Conservation (phyloP, 2,797 vertebrate species). For the Spatula clypeata region DNA sequence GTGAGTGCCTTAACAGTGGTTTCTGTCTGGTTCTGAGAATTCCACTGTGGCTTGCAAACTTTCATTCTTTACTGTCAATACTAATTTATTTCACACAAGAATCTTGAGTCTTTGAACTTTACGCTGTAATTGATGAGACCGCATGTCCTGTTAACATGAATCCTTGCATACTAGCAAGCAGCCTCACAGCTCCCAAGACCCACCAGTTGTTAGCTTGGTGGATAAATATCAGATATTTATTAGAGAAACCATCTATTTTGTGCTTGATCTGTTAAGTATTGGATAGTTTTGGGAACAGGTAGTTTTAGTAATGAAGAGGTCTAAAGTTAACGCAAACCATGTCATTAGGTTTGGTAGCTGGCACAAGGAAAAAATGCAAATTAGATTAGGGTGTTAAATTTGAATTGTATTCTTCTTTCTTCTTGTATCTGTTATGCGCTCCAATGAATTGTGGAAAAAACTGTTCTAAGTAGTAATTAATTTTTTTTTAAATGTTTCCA, state of each 20-base stretch:
- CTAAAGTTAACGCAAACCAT: background rate
- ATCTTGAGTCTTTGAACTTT: background rate
- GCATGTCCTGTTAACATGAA: background rate
- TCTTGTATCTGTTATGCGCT: background rate
- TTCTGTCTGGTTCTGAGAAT: background rate
- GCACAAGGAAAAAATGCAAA: background rate
- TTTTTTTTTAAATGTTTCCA: slow-evolving; percentile 59
- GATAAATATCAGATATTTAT: background rate
- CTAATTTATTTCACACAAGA: background rate
- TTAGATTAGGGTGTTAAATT: background rate
- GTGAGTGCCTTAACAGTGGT: background rate
- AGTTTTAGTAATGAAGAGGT: background rate
- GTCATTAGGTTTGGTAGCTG: background rate
- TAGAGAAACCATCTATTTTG: background rate
- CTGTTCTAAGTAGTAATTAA: background rate
- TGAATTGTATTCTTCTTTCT: background rate
- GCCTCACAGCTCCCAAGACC: background rate
- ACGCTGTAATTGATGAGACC: background rate
- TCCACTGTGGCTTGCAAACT: background rate
- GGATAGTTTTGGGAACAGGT: background rate
- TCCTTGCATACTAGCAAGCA: background rate
- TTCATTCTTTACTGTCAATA: background rate
- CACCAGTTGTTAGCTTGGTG: background rate
- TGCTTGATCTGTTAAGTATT: background rate
- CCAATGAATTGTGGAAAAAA: background rate